phyloP scores from a whole-genome alignment of 2,797 vertebrate species.

The Amniataba percoides region DNA sequence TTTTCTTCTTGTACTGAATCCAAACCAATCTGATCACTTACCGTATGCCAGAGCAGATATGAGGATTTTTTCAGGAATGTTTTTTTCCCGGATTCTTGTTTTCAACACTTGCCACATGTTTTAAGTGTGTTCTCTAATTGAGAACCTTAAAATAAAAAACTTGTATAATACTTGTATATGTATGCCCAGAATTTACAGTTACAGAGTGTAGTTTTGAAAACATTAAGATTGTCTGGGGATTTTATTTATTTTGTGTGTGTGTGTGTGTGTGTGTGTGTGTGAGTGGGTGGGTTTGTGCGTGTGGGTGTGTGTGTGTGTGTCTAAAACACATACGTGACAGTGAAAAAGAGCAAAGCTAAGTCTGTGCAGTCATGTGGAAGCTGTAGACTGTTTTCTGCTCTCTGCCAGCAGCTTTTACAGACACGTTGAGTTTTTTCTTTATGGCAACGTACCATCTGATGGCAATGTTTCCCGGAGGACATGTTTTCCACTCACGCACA shows the following conservation, averaged over 20 bases:
- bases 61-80: background rate
- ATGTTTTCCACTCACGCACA: constrained; percentile 1
- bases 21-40: background rate
- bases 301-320: background rate
- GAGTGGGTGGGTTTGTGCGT: no score
- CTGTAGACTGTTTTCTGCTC: constrained; percentile 12
- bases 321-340: constrained; percentile 5
- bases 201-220: background rate
- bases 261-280: background rate
- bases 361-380: constrained; percentile 34
- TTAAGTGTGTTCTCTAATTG: background rate
- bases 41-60: background rate
- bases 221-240: background rate
- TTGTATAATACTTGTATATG: background rate
- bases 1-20: background rate
- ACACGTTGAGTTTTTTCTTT: constrained; percentile 29
- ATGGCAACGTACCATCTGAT: constrained; percentile 41
- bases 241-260: background rate
- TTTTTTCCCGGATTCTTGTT: background rate
- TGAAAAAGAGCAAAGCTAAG: background rate
- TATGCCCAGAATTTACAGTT: background rate
- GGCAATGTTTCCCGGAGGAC: constrained; percentile 27
- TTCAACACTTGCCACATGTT: background rate
- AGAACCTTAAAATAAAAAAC: background rate
- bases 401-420: constrained; percentile 35